Base-by-base conservation (phyloP, 2,797 vertebrate genomes). In the Fundulus diaphanus region DNA sequence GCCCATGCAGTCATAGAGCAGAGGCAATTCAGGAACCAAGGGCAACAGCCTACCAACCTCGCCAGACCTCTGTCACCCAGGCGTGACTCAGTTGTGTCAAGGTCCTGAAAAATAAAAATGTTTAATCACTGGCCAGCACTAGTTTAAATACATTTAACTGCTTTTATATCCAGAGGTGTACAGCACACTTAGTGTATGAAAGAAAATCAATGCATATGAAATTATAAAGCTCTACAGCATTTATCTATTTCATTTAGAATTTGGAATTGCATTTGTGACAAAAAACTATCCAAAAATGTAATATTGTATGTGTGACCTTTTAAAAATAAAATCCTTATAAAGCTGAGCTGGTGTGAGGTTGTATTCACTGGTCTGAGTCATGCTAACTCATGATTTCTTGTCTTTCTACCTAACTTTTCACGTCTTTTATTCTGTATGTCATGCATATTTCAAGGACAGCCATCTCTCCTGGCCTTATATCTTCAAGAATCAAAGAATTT, bases 361-460 rank as follows among this genome's bases (percentile, higher is more conserved):
- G 24, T 40, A 65, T n/a, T n/a, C 37, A 40, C 22, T n/a, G 35
- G 11, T 16, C 61, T 40, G 22, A 65, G 20, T 66, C 24, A 42
- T 66, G 12, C 11, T 3, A 44, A 66, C 13, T 42, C 40, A 44
- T 27, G 0, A 40, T 27, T 42, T 44, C 40, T 65, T 66, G 13
- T 66, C 40, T 27, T 44, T 42, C 24, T 22, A 44, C 40, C 63
- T 66, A n/a, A 44, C 24, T 8, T 29, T 27, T 42, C 35, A 16
- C 44, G 24, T 66, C 24, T 44, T n/a, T 65, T 42, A 27, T 66
- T 66, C 63, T 66, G 12, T 44, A 66, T 16, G 37, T 66, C 40
- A 66, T 66, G 16, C 37, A 66, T 66, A 66, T 66, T 44, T 66
- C 37, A 66, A 66, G 35, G 63, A 40, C 37, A 66, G 40, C 40